Evolutionary conservation across 2,888 invertebrate species (phyloP).

Genomic region (Stenchaetothrips biformis): DNA sequence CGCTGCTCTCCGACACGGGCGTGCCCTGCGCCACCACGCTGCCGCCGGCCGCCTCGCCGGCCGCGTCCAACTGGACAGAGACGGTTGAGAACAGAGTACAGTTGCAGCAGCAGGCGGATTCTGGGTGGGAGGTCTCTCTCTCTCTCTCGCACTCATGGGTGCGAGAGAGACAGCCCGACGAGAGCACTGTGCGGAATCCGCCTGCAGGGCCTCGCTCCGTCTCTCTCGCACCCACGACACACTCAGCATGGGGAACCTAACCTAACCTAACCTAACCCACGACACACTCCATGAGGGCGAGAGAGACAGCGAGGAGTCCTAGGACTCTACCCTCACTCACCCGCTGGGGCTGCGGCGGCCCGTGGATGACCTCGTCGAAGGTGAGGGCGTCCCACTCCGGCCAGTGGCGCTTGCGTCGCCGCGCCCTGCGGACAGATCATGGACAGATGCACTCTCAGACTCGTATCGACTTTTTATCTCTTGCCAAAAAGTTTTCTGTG

Average conservation of each 20-base stretch:
- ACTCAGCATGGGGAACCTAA: too few relatives aligned
- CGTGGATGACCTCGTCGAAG: constrained; percentile 57
- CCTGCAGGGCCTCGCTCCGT: too few relatives aligned
- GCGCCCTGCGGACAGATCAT: not conserved
- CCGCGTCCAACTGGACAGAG: not conserved
- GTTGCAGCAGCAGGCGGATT: not conserved
- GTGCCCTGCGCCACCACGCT: constrained; percentile 52
- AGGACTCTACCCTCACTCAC: not conserved
- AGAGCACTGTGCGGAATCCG: too few relatives aligned
- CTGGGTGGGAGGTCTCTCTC: too few relatives aligned
- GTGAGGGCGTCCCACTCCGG: constrained; percentile 54
- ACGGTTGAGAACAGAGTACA: not conserved
- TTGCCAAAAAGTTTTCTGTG: too few relatives aligned
- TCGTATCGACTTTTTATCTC: too few relatives aligned
- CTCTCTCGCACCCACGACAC: too few relatives aligned
- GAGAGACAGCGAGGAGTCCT: too few relatives aligned
- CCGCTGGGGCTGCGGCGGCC: constrained; percentile 45
- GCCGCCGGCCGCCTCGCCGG: not conserved
- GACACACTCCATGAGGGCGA: too few relatives aligned
- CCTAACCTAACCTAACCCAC: too few relatives aligned
- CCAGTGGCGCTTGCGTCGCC: not conserved
- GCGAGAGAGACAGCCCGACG: too few relatives aligned
- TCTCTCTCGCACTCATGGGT: not conserved
- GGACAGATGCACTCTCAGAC: too few relatives aligned
- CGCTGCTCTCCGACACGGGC: constrained; percentile 65